A percentile compares a stretch with the other conserved stretches of the same genome.
Conservation (phyloP, 2,888 invertebrate genomes). For the Patella caerulea region DNA sequence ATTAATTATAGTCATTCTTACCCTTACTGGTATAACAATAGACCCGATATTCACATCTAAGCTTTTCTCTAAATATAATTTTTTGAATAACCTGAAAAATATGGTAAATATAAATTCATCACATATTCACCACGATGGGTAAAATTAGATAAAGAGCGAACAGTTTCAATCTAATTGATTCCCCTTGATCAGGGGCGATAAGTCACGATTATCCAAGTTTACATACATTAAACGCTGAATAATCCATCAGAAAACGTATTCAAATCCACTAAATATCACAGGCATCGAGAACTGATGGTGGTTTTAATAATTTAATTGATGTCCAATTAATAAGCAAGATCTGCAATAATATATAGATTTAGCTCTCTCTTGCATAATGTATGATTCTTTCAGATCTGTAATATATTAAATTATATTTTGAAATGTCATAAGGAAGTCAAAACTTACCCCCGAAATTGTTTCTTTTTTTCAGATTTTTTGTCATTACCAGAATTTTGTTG, state of each 20-base stretch:
- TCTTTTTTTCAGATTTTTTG: conserved; percentile 23
- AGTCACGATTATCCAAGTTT: no score
- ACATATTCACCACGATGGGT: no score
- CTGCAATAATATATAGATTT: no score
- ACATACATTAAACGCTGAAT: no score
- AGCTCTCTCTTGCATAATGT: conserved; percentile 32
- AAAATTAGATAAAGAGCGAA: no score
- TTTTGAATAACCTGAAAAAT: not conserved
- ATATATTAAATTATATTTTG: not conserved
- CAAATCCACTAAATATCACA: not conserved
- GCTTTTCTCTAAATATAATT: not conserved
- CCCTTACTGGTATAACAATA: conserved; percentile 45
- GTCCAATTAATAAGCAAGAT: no score
- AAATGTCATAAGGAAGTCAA: not conserved
- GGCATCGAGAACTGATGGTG: no score
- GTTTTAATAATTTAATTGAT: no score
- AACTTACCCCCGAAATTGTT: conserved; percentile 10
- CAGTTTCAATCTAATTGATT: no score
- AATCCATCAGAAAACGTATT: not conserved
- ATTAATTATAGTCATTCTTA: conserved; percentile 21
- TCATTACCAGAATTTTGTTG: conserved; percentile 37
- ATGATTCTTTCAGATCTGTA: conserved; percentile 27
- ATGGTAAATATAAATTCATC: no score
- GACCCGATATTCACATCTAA: conserved; percentile 39
- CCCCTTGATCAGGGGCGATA: no score